A percentile compares a stretch with the other conserved stretches of the same genome.
Conservation (phyloP, 2,113 vertebrate genomes). For the Arothron firmamentum region DNA sequence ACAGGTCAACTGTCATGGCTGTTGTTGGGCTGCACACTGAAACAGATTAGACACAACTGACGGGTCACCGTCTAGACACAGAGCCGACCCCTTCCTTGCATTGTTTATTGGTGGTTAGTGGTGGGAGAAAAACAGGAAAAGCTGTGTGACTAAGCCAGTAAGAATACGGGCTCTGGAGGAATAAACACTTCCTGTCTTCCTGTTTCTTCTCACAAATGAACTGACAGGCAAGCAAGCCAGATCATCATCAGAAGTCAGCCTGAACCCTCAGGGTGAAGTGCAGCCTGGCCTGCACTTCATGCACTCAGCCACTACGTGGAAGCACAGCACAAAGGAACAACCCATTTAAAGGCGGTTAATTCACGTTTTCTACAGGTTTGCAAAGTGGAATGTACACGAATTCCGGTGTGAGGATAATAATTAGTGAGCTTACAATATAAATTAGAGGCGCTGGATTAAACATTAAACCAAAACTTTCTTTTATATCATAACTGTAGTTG, state of each 20-base stretch:
- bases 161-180: slow-evolving; percentile 29
- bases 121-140: slow-evolving; percentile 75
- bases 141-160: slow-evolving; percentile 41
- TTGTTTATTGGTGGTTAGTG: slow-evolving; percentile 71
- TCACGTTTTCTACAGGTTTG: too few species aligned
- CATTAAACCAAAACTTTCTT: neutral
- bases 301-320: slow-evolving; percentile 35
- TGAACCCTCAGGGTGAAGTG: neutral
- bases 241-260: slow-evolving; percentile 4
- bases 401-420: too few species aligned
- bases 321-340: slow-evolving; percentile 27
- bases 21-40: slow-evolving; percentile 26
- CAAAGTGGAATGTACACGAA: too few species aligned
- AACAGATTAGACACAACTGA: slow-evolving; percentile 48
- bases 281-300: slow-evolving; percentile 4
- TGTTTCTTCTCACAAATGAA: slow-evolving; percentile 25
- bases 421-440: too few species aligned
- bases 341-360: neutral
- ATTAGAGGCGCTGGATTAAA: too few species aligned
- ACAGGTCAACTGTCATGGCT: slow-evolving; percentile 31
- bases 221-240: slow-evolving; percentile 17
- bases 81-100: slow-evolving; percentile 71
- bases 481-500: neutral
- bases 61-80: slow-evolving; percentile 72
- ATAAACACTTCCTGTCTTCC: slow-evolving; percentile 50